These are phyloP conservation scores for Linurgus olivaceus DNA, from an alignment of 2,797 vertebrate species.

Conservation along the genomic window DNA sequence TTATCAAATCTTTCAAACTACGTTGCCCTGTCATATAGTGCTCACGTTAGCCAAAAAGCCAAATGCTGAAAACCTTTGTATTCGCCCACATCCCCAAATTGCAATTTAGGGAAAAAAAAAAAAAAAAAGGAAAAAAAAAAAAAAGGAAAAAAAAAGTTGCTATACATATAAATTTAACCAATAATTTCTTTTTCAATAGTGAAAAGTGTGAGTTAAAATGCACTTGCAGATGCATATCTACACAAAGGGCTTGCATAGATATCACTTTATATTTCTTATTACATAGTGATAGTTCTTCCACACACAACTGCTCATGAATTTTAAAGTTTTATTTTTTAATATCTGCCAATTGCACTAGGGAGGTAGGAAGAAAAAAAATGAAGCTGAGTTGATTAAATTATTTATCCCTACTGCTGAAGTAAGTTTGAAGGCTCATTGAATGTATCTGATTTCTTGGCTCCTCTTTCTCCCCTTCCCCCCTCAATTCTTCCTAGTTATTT, in stretches of 20 bases:
- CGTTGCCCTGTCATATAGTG: not conserved
- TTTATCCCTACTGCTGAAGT: conserved; percentile 75
- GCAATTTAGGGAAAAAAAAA: not conserved
- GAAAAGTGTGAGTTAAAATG: conserved; percentile 3
- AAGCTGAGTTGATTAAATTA: conserved; percentile 77
- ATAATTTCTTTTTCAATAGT: not conserved
- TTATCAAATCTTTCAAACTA: not conserved
- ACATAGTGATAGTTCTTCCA: conserved; percentile 42
- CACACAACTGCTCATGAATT: conserved; percentile 67
- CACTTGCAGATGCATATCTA: not conserved
- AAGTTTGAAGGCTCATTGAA: conserved; percentile 84
- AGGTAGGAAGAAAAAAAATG: conserved; percentile 64
- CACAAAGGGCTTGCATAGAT: not conserved
- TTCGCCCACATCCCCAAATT: not conserved
- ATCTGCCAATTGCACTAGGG: conserved; percentile 69
- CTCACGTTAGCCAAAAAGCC: conserved; percentile 2
- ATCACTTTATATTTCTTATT: conserved; percentile 51
- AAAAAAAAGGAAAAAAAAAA: too few relatives aligned
- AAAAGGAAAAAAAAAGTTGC: not conserved
- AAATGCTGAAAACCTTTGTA: conserved; percentile 24
- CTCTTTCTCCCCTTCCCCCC: conserved; percentile 48
- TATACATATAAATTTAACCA: conserved; percentile 7
- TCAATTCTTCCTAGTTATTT: conserved; percentile 76
- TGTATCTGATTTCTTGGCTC: conserved; percentile 69
- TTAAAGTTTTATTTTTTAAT: conserved; percentile 78